Percentiles rank a stretch among this genome's conserved stretches.
phyloP scores from a whole-genome alignment of 2,888 invertebrate genomes.

The Nephrotoma guestfalica region DNA sequence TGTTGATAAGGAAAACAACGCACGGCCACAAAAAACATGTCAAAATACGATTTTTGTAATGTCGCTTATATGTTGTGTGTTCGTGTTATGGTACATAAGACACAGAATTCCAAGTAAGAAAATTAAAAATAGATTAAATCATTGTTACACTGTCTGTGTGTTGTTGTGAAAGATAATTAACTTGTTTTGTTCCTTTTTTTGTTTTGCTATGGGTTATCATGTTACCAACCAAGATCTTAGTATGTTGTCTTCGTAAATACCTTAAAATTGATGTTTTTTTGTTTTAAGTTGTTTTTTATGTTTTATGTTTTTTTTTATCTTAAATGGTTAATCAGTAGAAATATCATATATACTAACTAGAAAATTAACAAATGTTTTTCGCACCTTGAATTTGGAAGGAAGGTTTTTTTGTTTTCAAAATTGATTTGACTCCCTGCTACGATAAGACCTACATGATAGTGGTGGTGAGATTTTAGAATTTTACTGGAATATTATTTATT shows the following conservation, averaged over 20 bases:
- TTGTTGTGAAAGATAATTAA: background rate
- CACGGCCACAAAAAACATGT: background rate
- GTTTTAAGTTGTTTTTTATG: background rate
- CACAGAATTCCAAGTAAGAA: background rate
- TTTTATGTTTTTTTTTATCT: background rate
- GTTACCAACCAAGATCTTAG: background rate
- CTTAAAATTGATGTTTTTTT: background rate
- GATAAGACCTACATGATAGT: background rate
- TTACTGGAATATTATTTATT: background rate
- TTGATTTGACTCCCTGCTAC: background rate
- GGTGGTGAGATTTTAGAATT: background rate
- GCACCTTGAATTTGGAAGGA: background rate
- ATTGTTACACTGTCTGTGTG: background rate
- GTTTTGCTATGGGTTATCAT: background rate
- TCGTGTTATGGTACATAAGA: background rate
- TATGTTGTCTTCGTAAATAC: background rate
- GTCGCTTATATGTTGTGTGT: background rate
- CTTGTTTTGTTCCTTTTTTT: background rate
- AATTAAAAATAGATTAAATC: background rate
- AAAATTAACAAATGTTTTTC: background rate
- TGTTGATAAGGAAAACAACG: background rate
- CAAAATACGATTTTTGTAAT: background rate
- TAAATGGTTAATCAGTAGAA: background rate
- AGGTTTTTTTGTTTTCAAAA: background rate
- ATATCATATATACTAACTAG: background rate